These are phyloP conservation scores for Alectura lathami DNA, from an alignment of 2,113 vertebrate species.

Conservation along the genomic window DNA sequence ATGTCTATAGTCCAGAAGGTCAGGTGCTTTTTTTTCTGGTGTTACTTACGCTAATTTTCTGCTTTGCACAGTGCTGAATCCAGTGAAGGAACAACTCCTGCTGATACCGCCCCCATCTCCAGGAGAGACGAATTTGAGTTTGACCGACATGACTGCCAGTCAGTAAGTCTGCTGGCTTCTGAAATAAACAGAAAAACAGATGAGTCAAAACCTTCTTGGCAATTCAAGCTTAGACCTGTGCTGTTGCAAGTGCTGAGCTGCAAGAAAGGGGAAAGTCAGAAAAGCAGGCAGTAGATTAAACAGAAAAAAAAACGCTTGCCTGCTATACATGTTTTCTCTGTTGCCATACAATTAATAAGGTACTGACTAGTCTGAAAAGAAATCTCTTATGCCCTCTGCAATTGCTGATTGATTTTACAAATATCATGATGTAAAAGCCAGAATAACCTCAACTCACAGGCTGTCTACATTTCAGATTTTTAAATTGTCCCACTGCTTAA, in stretches of 20 bases:
- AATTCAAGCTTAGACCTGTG: not conserved
- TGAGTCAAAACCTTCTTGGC: not conserved
- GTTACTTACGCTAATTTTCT: constrained; percentile 77
- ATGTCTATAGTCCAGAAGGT: not conserved
- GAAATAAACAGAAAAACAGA: constrained; percentile 6
- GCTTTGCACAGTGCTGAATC: constrained; percentile 78
- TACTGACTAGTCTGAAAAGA: not conserved
- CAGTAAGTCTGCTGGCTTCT: not conserved
- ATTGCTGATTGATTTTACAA: constrained; percentile 61
- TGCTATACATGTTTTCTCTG: constrained; percentile 51
- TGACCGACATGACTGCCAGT: constrained; percentile 74
- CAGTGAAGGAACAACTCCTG: constrained; percentile 82
- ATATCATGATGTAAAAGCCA: not conserved
- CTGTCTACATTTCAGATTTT: not conserved
- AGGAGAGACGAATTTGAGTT: constrained; percentile 77
- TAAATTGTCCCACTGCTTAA: constrained; percentile 32
- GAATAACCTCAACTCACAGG: not conserved
- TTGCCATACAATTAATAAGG: constrained; percentile 20
- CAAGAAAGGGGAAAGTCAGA: not conserved
- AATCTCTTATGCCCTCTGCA: constrained; percentile 38
- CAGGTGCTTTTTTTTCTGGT: not conserved
- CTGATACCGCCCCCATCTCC: constrained; percentile 75
- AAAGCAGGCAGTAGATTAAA: not conserved
- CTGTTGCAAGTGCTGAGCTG: constrained; percentile 4
- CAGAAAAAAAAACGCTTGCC: not conserved